These are phyloP conservation scores for Urechis unicinctus DNA, from an alignment of 2,888 invertebrate genomes.

Conservation along the genomic window DNA sequence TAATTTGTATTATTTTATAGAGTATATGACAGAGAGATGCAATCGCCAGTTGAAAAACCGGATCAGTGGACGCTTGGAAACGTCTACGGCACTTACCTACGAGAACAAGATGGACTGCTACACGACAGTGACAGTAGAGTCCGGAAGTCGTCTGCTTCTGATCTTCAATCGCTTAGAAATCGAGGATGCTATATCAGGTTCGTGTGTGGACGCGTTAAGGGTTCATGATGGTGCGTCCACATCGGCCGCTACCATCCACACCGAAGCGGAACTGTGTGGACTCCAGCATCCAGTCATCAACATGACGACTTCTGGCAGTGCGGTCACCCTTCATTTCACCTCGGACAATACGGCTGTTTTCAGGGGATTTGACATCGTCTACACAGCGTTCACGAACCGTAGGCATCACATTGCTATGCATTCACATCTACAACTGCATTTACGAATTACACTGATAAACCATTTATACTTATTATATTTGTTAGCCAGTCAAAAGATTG, in stretches of 20 bases:
- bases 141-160: constrained; percentile 1
- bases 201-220: not conserved
- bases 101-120: constrained; percentile 8
- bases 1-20: no score
- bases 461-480: no score
- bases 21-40: constrained; percentile 5
- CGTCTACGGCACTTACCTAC: constrained; percentile 7
- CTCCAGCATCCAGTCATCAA: not conserved
- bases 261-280: not conserved
- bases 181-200: not conserved
- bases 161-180: constrained; percentile 6
- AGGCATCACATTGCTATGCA: no score
- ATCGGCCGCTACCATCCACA: not conserved
- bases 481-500: no score
- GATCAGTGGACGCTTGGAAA: constrained; percentile 8
- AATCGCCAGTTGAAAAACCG: not conserved
- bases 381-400: constrained; percentile 6
- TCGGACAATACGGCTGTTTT: constrained; percentile 2
- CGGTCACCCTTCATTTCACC: constrained; percentile 3
- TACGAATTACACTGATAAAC: no score
- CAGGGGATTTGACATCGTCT: constrained; percentile 8
- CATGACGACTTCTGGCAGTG: constrained; percentile 1
- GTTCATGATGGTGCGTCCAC: constrained; percentile 3
- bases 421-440: no score
- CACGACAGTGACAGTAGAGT: constrained; percentile 3